These are phyloP conservation scores for Pygoscelis adeliae DNA, from an alignment of 2,113 vertebrate genomes.

Conservation along the genomic window DNA sequence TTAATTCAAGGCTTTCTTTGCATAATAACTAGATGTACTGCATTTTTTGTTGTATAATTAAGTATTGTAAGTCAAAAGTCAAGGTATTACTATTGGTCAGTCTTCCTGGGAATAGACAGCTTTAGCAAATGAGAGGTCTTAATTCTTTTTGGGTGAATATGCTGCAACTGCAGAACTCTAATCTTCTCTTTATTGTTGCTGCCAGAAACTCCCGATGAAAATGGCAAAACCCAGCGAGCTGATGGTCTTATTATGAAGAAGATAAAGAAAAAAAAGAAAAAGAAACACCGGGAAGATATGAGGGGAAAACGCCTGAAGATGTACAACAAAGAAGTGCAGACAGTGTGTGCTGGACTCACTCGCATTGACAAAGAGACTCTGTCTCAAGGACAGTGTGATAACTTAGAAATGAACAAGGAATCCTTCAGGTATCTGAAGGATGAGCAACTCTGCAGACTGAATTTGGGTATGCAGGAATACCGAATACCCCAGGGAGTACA, in stretches of 20 bases:
- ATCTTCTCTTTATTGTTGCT: slow-evolving; percentile 70
- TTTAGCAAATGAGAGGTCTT: not conserved
- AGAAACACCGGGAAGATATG: slow-evolving; percentile 89
- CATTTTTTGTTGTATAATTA: not conserved
- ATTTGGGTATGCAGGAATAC: slow-evolving; percentile 79
- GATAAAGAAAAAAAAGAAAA: slow-evolving; percentile 95
- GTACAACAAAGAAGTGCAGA: slow-evolving; percentile 94
- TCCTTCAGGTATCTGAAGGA: slow-evolving; percentile 82
- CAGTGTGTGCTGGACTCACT: slow-evolving; percentile 82
- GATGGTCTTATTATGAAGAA: slow-evolving; percentile 91
- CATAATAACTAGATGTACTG: not conserved
- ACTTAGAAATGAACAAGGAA: slow-evolving; percentile 76
- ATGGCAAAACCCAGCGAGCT: slow-evolving; percentile 84
- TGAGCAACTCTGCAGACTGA: slow-evolving; percentile 78
- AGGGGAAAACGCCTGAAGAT: slow-evolving; percentile 83
- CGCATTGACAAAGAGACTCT: slow-evolving; percentile 71
- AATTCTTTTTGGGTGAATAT: not conserved
- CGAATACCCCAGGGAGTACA: slow-evolving; percentile 82
- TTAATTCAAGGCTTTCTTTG: not conserved
- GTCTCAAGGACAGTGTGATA: slow-evolving; percentile 75
- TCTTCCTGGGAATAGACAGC: not conserved
- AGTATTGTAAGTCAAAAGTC: not conserved
- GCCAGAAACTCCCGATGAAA: slow-evolving; percentile 88
- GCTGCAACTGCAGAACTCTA: slow-evolving; percentile 22
- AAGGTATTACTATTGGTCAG: not conserved